Evolutionary conservation across 37 sponge, comb jelly and placozoan species (phyloP).

Genomic region (Chondrilla cf. caribensis): DNA sequence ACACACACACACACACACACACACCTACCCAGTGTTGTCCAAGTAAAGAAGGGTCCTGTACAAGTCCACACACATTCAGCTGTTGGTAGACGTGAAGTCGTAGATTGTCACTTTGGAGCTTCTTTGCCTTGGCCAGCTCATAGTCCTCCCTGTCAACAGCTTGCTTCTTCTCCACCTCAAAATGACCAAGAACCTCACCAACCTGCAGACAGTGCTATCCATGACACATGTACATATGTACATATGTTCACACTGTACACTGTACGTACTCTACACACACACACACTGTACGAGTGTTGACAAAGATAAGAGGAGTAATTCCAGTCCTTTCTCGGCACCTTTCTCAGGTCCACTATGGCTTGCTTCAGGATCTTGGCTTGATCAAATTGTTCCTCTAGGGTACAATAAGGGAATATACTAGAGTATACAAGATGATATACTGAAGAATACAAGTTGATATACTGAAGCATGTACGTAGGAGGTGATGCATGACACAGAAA

Average conservation of each 20-base stretch:
- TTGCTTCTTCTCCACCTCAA: constrained; percentile 73
- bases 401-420: background rate
- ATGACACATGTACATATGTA: background rate
- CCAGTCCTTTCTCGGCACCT: no score
- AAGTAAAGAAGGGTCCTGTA: background rate
- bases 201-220: constrained; percentile 23
- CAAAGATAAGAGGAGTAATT: background rate
- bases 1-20: no score
- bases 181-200: constrained; percentile 70
- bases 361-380: constrained; percentile 15
- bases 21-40: no score
- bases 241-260: background rate
- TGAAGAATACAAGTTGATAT: no score
- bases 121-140: constrained; percentile 70
- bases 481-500: no score
- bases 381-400: background rate
- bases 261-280: no score
- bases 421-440: no score
- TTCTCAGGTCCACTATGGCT: constrained; percentile 18
- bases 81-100: constrained; percentile 31
- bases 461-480: no score
- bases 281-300: background rate
- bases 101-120: constrained; percentile 42
- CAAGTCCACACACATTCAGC: constrained; percentile 25
- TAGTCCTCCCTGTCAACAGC: constrained; percentile 88